Percentiles rank a stretch among this genome's conserved stretches.
Evolutionary conservation across 2,113 vertebrate genomes (phyloP).

Genomic region (Cyprinodon tularosa): DNA sequence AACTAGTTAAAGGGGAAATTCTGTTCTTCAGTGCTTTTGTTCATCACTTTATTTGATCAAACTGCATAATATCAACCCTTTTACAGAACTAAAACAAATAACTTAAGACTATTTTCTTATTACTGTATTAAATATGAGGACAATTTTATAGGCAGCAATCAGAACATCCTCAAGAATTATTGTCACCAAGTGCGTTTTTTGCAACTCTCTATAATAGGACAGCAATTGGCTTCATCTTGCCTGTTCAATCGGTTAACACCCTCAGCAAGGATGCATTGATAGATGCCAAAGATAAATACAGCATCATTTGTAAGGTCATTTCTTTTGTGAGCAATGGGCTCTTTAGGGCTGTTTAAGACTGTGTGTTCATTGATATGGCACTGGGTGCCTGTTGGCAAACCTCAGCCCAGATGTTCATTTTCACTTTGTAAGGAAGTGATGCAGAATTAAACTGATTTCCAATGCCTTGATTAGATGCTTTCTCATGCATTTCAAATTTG

Average conservation of each 20-base stretch:
- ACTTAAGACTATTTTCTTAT: slow-evolving; percentile 12
- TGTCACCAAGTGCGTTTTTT: slow-evolving; percentile 10
- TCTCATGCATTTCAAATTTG: slow-evolving; percentile 29
- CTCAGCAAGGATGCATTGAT: slow-evolving; percentile 29
- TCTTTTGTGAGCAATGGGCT: slow-evolving; percentile 20
- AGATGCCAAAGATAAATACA: slow-evolving; percentile 31
- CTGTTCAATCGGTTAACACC: slow-evolving; percentile 40
- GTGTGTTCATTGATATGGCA: slow-evolving; percentile 59
- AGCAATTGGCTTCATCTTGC: slow-evolving; percentile 27
- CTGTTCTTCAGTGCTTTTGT: not conserved
- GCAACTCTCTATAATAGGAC: slow-evolving; percentile 19
- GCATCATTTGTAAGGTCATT: slow-evolving; percentile 11
- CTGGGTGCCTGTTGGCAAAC: slow-evolving; percentile 63
- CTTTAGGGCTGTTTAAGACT: slow-evolving; percentile 60
- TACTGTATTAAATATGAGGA: not conserved
- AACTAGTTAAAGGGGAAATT: not conserved
- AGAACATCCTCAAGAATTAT: slow-evolving; percentile 6
- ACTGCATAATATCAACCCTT: slow-evolving; percentile 13
- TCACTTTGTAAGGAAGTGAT: slow-evolving; percentile 28
- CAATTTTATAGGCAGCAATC: slow-evolving; percentile 14
- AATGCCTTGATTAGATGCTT: slow-evolving; percentile 24
- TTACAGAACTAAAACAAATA: slow-evolving; percentile 3
- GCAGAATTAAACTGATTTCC: slow-evolving; percentile 44
- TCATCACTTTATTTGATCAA: slow-evolving; percentile 11
- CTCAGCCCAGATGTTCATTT: slow-evolving; percentile 69